Evolutionary conservation across 2,797 vertebrate species (phyloP).

Genomic region (Lithobates sylvaticus): DNA sequence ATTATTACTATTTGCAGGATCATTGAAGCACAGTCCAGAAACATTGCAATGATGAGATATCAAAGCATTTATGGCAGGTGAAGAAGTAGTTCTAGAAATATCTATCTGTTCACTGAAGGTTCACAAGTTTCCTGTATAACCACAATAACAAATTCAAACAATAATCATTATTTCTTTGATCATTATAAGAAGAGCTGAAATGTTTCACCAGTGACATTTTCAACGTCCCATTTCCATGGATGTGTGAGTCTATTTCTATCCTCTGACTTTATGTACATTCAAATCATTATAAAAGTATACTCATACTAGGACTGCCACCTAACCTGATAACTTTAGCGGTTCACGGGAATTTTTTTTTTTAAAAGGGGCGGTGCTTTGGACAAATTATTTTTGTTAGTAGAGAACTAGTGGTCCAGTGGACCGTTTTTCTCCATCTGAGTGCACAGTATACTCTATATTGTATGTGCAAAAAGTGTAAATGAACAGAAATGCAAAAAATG

Average conservation of each 20-base stretch:
- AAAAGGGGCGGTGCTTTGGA: too few species aligned
- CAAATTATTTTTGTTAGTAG: too few species aligned
- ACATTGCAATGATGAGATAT: slow-evolving; percentile 41
- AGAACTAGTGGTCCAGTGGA: too few species aligned
- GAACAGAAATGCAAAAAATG: too few species aligned
- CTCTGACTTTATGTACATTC: slow-evolving; percentile 37
- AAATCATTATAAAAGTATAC: slow-evolving; percentile 11
- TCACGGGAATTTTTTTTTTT: too few species aligned
- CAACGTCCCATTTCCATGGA: slow-evolving; percentile 43
- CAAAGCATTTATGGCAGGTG: background rate
- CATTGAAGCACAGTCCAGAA: slow-evolving; percentile 49
- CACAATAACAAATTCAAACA: slow-evolving; percentile 31
- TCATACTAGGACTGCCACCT: too few species aligned
- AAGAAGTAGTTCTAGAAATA: slow-evolving; percentile 33
- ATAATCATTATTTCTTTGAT: slow-evolving; percentile 46
- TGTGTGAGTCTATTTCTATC: slow-evolving; percentile 28
- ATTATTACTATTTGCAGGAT: slow-evolving; percentile 54
- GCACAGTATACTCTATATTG: too few species aligned
- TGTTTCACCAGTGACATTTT: slow-evolving; percentile 49
- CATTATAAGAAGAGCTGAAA: slow-evolving; percentile 33
- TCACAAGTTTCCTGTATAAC: slow-evolving; percentile 33
- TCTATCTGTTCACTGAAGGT: slow-evolving; percentile 17
- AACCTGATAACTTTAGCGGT: too few species aligned
- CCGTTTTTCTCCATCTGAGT: too few species aligned
- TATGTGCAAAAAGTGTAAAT: too few species aligned